Conservation (phyloP, 2,888 invertebrate species). For the Steromphala cineraria region DNA sequence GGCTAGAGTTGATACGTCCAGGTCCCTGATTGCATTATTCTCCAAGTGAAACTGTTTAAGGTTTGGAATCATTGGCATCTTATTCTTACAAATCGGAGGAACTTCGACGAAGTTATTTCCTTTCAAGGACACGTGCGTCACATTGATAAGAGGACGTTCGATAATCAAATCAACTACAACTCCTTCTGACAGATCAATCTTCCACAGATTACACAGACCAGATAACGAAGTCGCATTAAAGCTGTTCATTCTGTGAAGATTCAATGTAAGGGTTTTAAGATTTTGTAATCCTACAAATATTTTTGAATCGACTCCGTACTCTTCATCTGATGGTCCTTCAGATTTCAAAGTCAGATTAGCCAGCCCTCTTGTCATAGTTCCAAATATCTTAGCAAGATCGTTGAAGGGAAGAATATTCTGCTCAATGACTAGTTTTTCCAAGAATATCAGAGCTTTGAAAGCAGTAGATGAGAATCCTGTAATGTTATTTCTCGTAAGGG, state of each 20-base stretch:
- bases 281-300: too few relatives aligned
- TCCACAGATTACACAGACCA: neutral
- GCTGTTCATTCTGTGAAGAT: neutral
- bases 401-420: too few relatives aligned
- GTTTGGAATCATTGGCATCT: neutral
- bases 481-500: neutral
- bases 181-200: neutral
- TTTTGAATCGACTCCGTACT: too few relatives aligned
- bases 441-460: neutral
- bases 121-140: neutral
- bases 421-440: neutral
- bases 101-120: neutral
- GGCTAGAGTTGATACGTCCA: neutral
- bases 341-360: too few relatives aligned
- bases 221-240: conserved; percentile 1
- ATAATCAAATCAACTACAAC: neutral
- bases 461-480: neutral
- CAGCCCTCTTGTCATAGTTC: too few relatives aligned
- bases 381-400: too few relatives aligned
- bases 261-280: too few relatives aligned
- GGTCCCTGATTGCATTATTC: neutral
- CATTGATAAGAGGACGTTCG: neutral
- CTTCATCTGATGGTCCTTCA: too few relatives aligned
- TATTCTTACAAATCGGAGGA: neutral
- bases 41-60: neutral